A percentile compares a stretch with the other conserved stretches of the same genome.
Evolutionary conservation across 2,888 invertebrate genomes (phyloP).

Genomic region (Ashinkailepas kermadecensis): DNA sequence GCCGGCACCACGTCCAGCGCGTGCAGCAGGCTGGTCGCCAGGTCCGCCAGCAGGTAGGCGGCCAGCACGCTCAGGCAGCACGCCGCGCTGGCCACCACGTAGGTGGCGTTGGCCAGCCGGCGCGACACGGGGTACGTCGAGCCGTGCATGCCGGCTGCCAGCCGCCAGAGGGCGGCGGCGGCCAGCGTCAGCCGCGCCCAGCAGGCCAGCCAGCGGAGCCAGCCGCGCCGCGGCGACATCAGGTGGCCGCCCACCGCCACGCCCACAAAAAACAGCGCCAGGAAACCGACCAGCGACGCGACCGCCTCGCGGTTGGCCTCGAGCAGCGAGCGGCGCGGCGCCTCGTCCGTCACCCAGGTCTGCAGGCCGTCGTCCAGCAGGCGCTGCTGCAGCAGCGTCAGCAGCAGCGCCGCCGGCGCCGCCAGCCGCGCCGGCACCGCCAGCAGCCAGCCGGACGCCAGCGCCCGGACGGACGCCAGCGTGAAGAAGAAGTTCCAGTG

Average conservation of each 20-base stretch:
- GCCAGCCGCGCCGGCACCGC: slow-evolving; percentile 51
- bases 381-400: slow-evolving; percentile 58
- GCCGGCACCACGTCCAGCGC: not conserved
- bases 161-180: not conserved
- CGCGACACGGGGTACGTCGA: slow-evolving; percentile 56
- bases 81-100: slow-evolving; percentile 55
- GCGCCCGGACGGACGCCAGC: slow-evolving; percentile 69
- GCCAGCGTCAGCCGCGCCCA: not conserved
- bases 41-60: not conserved
- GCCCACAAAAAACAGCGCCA: slow-evolving; percentile 70
- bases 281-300: slow-evolving; percentile 64
- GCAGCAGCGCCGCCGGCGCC: slow-evolving; percentile 48
- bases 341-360: slow-evolving; percentile 59
- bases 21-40: not conserved
- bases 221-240: slow-evolving; percentile 4
- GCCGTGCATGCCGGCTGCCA: not conserved
- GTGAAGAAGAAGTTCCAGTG: slow-evolving; percentile 99
- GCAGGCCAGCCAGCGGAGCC: slow-evolving; percentile 33
- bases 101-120: slow-evolving; percentile 73
- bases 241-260: slow-evolving; percentile 43
- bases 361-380: slow-evolving; percentile 56
- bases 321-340: slow-evolving; percentile 28
- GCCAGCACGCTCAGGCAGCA: slow-evolving; percentile 50
- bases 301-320: slow-evolving; percentile 42
- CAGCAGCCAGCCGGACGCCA: slow-evolving; percentile 54